Evolutionary conservation across 2,797 vertebrate species (phyloP), one percentile per base, ranked within the genome.

Genomic region (Pseudochaenichthys georgianus): DNA sequence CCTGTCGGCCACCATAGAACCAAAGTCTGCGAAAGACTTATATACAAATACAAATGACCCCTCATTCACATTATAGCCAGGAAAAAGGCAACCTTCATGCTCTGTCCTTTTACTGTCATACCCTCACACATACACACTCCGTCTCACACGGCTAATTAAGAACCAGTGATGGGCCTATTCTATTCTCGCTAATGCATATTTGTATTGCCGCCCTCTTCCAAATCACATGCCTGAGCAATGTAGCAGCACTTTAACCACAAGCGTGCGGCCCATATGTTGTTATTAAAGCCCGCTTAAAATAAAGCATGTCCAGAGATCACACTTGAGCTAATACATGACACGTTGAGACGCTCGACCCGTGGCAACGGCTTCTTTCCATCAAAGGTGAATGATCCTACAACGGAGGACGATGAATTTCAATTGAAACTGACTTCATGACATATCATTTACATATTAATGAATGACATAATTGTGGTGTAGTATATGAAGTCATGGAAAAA

Each of bases 141-240:
- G 13, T 5, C 59, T 10, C 78, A 55, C 77, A 73, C 59, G 66
- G 47, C 73, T 85, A 73, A 89, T 89, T 83, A 88, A 82, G 67
- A 70, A 68, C 34, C 68, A 70, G 64, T 43, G 77, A 85, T 82
- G 21, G 13, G 63, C 46, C 75, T 62, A 64, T 86, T 87, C 78
- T 82, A 68, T 88, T 85, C 72, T 57, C 34, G 41, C 73, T 88
- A 86, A 83, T 80, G 78, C 3, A 9, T 54, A 54, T 74, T 85
- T 90, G 89, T 86, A 86, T 83, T 76, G 70, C 73, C 3, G 5
- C 66, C 63, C 79, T 80, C 52, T 50, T 81, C 54, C 45, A 82
- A 88, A 82, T 81, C 76, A 65, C 83, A 77, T 73, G 73, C 63
- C 69, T 67, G 55, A 9, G 45, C 59, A 70, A 77, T 89, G 87